Conservation (phyloP, 2,888 invertebrate genomes). For the Drosophila bunnanda region DNA sequence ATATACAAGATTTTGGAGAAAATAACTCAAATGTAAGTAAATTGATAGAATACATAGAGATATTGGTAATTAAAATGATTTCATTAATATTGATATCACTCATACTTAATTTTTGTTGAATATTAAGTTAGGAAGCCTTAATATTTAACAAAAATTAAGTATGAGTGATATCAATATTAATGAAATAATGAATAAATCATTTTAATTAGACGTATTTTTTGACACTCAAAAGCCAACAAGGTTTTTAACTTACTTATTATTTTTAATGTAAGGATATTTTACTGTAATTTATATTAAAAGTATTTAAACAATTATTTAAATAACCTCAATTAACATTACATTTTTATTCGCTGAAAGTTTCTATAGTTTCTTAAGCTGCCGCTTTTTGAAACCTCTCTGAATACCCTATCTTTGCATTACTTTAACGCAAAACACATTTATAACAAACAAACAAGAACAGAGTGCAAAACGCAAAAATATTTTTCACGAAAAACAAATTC, state of each 20-base stretch:
- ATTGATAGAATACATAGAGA: too few relatives aligned
- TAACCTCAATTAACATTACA: too few relatives aligned
- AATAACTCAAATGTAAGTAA: too few relatives aligned
- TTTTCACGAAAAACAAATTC: slow-evolving; percentile 79
- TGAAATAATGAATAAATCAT: too few relatives aligned
- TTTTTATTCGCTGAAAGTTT: too few relatives aligned
- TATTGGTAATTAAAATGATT: not conserved
- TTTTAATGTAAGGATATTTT: not conserved
- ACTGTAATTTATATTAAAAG: not conserved
- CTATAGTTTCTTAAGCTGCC: not conserved
- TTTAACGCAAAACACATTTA: slow-evolving; percentile 35
- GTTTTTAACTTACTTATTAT: not conserved
- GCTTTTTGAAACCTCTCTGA: too few relatives aligned
- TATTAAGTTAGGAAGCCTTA: too few relatives aligned
- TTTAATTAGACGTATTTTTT: not conserved
- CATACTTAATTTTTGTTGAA: not conserved
- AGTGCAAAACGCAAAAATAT: slow-evolving; percentile 61
- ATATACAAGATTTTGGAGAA: too few relatives aligned
- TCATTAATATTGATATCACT: not conserved
- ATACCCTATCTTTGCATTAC: slow-evolving; percentile 14
- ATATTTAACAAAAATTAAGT: not conserved
- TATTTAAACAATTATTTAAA: not conserved
- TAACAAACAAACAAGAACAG: slow-evolving; percentile 54
- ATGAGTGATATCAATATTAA: not conserved
- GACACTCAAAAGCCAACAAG: too few relatives aligned